These are phyloP conservation scores for Zalophus californianus DNA, from an alignment of 2,797 vertebrate species.

Conservation along the genomic window DNA sequence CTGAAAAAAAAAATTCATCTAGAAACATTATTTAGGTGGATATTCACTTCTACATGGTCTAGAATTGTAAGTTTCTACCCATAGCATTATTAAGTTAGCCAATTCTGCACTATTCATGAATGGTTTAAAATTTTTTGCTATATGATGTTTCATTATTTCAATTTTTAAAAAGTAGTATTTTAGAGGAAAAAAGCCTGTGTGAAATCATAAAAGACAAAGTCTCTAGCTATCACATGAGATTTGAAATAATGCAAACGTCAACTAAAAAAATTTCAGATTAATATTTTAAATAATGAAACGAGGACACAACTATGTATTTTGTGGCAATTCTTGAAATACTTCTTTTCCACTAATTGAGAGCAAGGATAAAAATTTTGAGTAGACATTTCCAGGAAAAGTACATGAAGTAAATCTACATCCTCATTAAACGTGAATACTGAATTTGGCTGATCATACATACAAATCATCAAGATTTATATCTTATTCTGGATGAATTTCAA, in stretches of 20 bases:
- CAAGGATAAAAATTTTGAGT: background rate
- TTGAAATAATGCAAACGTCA: background rate
- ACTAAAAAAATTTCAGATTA: background rate
- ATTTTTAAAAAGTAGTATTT: conserved; percentile 27
- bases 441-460: background rate
- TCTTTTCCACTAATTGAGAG: conserved; percentile 4
- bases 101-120: background rate
- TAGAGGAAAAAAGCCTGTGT: background rate
- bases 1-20: background rate
- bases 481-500: conserved; percentile 65
- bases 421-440: conserved; percentile 53
- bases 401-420: background rate
- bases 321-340: background rate
- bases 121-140: background rate
- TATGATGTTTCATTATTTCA: background rate
- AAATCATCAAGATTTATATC: background rate
- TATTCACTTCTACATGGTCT: background rate
- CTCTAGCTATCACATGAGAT: background rate
- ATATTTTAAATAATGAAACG: conserved; percentile 46
- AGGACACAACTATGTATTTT: background rate
- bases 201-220: background rate
- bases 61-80: background rate
- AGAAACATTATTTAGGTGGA: background rate
- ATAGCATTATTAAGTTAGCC: background rate
- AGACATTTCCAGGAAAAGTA: conserved; percentile 6